Percentiles rank a stretch among this genome's conserved stretches.
phyloP scores from a whole-genome alignment of 2,888 invertebrate species.

The Cerceris ruficornis region DNA sequence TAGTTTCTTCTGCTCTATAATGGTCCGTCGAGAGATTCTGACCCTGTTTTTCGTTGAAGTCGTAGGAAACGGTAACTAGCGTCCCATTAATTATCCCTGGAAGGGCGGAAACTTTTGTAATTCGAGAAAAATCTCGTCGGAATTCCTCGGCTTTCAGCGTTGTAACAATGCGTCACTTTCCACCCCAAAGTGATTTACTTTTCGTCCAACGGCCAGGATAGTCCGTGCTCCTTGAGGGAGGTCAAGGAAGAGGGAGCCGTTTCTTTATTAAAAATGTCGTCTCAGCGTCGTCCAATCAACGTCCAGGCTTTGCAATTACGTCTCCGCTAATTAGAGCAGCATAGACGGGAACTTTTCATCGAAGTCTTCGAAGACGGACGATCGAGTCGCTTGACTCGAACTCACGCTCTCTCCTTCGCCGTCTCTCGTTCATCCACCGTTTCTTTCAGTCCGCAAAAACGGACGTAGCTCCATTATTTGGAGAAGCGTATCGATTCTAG shows the following conservation, averaged over 20 bases:
- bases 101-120: constrained; percentile 54
- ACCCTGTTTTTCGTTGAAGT: constrained; percentile 25
- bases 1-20: constrained; percentile 1
- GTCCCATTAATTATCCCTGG: constrained; percentile 58
- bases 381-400: neutral
- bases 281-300: constrained; percentile 48
- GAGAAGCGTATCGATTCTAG: neutral
- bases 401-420: neutral
- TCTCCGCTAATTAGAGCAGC: constrained; percentile 46
- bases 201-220: constrained; percentile 1
- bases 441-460: no score
- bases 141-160: constrained; percentile 17
- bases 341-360: constrained; percentile 33
- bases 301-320: constrained; percentile 41
- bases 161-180: constrained; percentile 43
- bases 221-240: constrained; percentile 1
- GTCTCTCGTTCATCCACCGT: no score
- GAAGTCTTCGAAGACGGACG: neutral
- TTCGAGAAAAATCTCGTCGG: constrained; percentile 53
- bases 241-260: neutral
- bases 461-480: neutral
- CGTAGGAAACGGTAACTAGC: constrained; percentile 22
- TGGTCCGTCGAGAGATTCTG: constrained; percentile 16
- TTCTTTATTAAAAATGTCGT: constrained; percentile 45
- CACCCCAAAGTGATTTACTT: constrained; percentile 44